Evolutionary conservation across 2,113 vertebrate species (phyloP).

Genomic region (Erythrolamprus reginae): DNA sequence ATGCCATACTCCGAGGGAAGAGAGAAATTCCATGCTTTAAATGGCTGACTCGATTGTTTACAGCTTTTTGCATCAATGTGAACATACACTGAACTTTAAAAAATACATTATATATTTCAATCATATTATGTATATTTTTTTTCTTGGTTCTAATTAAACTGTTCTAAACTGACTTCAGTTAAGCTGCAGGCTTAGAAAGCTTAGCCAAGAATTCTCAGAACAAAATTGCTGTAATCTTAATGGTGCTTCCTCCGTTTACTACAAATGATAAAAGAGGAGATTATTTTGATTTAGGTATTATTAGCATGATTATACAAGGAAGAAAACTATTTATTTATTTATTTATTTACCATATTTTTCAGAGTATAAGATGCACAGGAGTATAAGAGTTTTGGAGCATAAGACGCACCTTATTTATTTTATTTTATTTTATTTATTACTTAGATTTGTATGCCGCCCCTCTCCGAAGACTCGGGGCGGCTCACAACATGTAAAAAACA

Average conservation of each 20-base stretch:
- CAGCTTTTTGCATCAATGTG: not conserved
- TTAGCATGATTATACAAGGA: conserved; percentile 35
- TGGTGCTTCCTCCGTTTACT: conserved; percentile 35
- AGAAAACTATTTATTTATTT: conserved; percentile 36
- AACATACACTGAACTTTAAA: not conserved
- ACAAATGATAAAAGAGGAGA: conserved; percentile 34
- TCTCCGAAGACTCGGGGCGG: too few relatives aligned
- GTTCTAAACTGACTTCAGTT: not conserved
- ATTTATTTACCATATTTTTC: too few relatives aligned
- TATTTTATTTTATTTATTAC: too few relatives aligned
- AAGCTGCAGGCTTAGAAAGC: not conserved
- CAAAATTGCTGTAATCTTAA: conserved; percentile 18
- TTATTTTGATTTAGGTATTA: conserved; percentile 34
- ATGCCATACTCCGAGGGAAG: not conserved
- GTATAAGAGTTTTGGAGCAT: too few relatives aligned
- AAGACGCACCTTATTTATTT: too few relatives aligned
- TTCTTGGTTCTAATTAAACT: not conserved
- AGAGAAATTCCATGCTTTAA: not conserved
- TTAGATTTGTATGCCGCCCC: too few relatives aligned
- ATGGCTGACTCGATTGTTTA: not conserved
- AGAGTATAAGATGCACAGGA: too few relatives aligned
- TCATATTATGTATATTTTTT: not conserved
- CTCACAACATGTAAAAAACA: too few relatives aligned
- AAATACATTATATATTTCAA: not conserved
- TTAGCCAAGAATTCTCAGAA: conserved; percentile 6